Evolutionary conservation across 2,888 invertebrate genomes (phyloP), one percentile per base, ranked within the genome.

Genomic region (Hyalella azteca): DNA sequence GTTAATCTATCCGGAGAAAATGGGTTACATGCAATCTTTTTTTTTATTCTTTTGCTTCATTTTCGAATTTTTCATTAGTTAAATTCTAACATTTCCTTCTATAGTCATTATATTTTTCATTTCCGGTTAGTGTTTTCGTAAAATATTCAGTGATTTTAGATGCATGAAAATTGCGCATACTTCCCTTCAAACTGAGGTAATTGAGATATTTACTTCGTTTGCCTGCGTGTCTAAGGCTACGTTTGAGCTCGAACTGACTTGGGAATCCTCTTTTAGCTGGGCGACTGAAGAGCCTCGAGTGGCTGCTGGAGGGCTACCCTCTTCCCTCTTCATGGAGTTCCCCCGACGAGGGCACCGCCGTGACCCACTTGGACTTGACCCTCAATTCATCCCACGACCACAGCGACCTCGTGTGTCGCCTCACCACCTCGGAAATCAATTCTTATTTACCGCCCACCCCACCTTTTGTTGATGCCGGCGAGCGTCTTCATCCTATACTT

Each of bases 331-430:
- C 79, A 11, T 79, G 79, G 79, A 32, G 73, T 39, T 36, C 60
- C 2, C 41, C 79, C 1, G 29, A 48, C 22, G 48, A 79, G 26
- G 73, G 73, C 29, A 66, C 48, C 19, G 79, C 73, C 9, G 48
- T 73, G 13, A 73, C 79, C n/a, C 66, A 79, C 49, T 32, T 79
- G 15, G 79, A 79, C 26, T 29, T 79, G 29, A 48, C 32, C 5
- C 76, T 75, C 19, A 26, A n/a, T 22, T 75, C 78, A 13, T 39
- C 39, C 9, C 82, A 80, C 77, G 80, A 80, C 39, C 48, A 80
- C 48, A 78, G 78, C 54, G 78, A 66, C 76, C 78, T 82, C 50
- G 79, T 79, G 60, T 82, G 82, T 49, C 78, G 82, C 76, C 80
- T 82, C 76, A 82, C 75, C 5, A 75, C 75, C 29, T 26, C 45